These are phyloP conservation scores for Oncorhynchus mykiss DNA, from an alignment of 2,113 vertebrate genomes.

Conservation along the genomic window DNA sequence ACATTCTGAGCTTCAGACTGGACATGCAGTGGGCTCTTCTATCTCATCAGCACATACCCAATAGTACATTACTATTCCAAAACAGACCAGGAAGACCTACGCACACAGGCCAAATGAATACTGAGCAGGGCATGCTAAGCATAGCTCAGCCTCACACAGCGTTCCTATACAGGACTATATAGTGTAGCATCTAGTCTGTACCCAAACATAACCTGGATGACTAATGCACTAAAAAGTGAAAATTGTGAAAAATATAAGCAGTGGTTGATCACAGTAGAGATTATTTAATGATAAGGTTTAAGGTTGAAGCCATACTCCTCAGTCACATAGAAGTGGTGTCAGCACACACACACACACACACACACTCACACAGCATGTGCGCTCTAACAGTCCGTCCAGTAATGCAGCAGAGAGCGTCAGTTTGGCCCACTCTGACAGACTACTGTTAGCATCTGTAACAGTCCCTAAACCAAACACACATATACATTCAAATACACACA, in stretches of 20 bases:
- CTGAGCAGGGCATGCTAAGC: slow-evolving; percentile 24
- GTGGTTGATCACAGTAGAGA: neutral
- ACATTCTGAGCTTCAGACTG: slow-evolving; percentile 31
- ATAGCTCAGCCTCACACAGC: slow-evolving; percentile 6
- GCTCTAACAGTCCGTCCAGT: slow-evolving; percentile 4
- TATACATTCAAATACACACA: neutral
- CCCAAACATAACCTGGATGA: neutral
- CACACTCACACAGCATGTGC: slow-evolving; percentile 8
- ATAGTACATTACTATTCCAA: slow-evolving; percentile 44
- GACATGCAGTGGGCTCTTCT: slow-evolving; percentile 31
- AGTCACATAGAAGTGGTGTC: neutral
- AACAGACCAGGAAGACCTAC: slow-evolving; percentile 22
- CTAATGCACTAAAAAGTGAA: neutral
- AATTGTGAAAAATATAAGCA: neutral
- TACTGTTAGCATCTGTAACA: slow-evolving; percentile 21
- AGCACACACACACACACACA: neutral
- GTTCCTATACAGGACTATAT: neutral
- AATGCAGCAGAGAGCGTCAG: slow-evolving; percentile 31
- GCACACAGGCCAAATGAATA: slow-evolving; percentile 28
- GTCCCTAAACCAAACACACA: slow-evolving; percentile 16
- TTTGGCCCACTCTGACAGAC: slow-evolving; percentile 27
- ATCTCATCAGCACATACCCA: slow-evolving; percentile 42
- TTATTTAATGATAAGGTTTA: neutral
- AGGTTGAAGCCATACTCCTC: neutral
- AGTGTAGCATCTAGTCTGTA: neutral